Conservation (phyloP, 2,113 vertebrate species). For the Nesoenas mayeri region DNA sequence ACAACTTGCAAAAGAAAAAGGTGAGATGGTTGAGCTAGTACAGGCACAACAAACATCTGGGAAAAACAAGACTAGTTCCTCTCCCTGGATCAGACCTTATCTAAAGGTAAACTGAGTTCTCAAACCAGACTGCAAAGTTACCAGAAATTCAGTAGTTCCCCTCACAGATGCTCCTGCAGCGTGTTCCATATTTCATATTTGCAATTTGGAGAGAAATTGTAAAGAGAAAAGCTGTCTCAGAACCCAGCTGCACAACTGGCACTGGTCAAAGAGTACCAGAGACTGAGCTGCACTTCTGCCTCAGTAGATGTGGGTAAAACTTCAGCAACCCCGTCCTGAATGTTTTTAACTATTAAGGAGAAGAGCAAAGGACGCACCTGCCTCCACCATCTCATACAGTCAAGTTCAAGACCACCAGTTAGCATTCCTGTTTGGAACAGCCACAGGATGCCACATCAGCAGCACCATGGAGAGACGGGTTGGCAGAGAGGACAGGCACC, state of each 20-base stretch:
- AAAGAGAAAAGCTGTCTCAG: neutral
- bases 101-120: neutral
- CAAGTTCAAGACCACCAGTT: neutral
- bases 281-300: neutral
- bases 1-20: neutral
- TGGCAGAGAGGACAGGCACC: neutral
- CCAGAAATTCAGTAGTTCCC: neutral
- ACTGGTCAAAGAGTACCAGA: neutral
- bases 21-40: neutral
- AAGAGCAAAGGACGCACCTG: neutral
- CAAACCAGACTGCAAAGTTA: neutral
- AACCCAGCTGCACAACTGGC: neutral
- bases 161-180: neutral
- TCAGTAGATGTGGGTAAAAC: neutral
- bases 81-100: neutral
- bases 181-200: neutral
- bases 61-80: neutral
- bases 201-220: neutral
- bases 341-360: neutral
- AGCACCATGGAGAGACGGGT: accelerated
- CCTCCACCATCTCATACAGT: neutral
- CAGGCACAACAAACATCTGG: neutral
- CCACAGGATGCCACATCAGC: neutral
- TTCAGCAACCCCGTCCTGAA: neutral
- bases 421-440: neutral